phyloP scores from a whole-genome alignment of 2,113 vertebrate species.

The Laterallus jamaicensis region DNA sequence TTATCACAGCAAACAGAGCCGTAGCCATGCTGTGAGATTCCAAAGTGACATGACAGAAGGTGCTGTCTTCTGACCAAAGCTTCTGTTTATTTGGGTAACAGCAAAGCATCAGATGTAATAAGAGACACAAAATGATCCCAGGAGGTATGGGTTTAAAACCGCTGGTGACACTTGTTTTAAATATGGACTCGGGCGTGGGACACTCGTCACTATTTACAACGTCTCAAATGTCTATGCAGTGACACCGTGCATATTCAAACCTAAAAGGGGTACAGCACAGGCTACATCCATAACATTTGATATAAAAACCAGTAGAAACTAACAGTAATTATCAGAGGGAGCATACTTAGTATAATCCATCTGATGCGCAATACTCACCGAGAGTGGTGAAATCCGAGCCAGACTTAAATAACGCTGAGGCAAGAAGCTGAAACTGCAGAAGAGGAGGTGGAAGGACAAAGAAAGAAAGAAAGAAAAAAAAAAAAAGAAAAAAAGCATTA shows the following conservation, averaged over 20 bases:
- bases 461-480: neutral
- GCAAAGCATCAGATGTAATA: neutral
- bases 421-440: conserved; percentile 94
- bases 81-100: conserved; percentile 47
- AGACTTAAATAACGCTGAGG: conserved; percentile 96
- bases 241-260: neutral
- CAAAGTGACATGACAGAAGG: conserved; percentile 36
- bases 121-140: neutral
- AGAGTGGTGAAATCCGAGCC: conserved; percentile 95
- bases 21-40: conserved; percentile 43
- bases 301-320: neutral
- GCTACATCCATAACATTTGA: neutral
- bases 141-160: conserved; percentile 32
- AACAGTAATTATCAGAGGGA: neutral
- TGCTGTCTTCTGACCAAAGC: conserved; percentile 42
- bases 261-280: neutral
- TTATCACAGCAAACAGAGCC: conserved; percentile 43
- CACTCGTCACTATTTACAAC: neutral
- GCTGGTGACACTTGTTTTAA: conserved; percentile 13
- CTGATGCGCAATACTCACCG: conserved; percentile 79
- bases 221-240: neutral
- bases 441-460: neutral
- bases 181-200: neutral
- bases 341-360: neutral
- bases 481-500: neutral